These are phyloP conservation scores for Drosophila parvula DNA, from an alignment of 1,140 invertebrate species.

Conservation along the genomic window DNA sequence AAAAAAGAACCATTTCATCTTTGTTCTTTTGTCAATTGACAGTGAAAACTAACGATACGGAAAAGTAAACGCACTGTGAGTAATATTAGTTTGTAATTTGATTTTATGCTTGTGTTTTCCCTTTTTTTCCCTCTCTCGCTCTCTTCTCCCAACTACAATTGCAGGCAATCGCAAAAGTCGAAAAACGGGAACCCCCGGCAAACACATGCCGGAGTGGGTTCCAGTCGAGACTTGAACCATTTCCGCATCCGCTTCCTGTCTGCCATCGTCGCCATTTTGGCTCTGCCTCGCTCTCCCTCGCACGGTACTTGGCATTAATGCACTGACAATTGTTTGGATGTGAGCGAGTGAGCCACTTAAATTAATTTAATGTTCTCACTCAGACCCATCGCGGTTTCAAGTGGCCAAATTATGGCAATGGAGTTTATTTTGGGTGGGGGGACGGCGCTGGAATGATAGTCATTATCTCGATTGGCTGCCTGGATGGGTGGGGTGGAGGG, in stretches of 20 bases:
- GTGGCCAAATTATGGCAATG: slow-evolving; percentile 36
- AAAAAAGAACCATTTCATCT: slow-evolving; percentile 47
- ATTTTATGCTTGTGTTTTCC: slow-evolving; percentile 70
- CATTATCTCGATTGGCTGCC: slow-evolving; percentile 9
- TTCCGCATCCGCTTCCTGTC: slow-evolving; percentile 48
- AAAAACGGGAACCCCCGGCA: background rate
- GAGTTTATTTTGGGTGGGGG: slow-evolving; percentile 21
- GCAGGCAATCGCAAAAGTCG: slow-evolving; percentile 45
- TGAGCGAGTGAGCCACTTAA: slow-evolving; percentile 66
- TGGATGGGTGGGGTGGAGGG: no score
- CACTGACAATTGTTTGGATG: slow-evolving; percentile 70
- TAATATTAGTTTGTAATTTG: slow-evolving; percentile 83
- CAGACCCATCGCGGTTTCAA: slow-evolving; percentile 28
- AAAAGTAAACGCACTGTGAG: slow-evolving; percentile 82
- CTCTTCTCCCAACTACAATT: no score
- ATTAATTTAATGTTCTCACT: slow-evolving; percentile 66
- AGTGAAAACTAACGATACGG: slow-evolving; percentile 82
- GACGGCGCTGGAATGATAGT: background rate
- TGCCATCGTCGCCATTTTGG: slow-evolving; percentile 15
- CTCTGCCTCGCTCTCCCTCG: background rate
- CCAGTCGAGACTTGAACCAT: slow-evolving; percentile 34
- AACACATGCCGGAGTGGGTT: slow-evolving; percentile 16
- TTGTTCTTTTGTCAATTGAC: slow-evolving; percentile 71
- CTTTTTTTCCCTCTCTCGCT: no score
- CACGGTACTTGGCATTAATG: slow-evolving; percentile 61